Conservation (phyloP, 1,140 invertebrate genomes). For the Trinorchestia longiramus region DNA sequence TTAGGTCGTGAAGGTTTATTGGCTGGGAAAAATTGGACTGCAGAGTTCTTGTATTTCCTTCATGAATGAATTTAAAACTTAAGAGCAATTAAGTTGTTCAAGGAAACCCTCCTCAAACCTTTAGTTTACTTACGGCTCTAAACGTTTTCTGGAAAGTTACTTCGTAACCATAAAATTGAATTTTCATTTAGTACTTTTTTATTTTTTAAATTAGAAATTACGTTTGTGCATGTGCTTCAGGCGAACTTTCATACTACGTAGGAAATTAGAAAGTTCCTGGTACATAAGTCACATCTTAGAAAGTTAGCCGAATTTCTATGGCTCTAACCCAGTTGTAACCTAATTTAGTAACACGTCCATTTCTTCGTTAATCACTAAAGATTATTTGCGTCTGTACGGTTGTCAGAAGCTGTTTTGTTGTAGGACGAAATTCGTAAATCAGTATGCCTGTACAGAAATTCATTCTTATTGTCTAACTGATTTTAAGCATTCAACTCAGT, state of each 20-base stretch:
- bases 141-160: no score
- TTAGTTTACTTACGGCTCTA: no score
- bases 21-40: background rate
- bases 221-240: background rate
- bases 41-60: background rate
- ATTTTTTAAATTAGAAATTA: background rate
- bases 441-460: background rate
- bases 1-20: background rate
- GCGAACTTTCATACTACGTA: background rate
- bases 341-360: background rate
- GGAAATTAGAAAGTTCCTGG: background rate
- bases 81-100: background rate
- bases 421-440: background rate
- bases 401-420: background rate
- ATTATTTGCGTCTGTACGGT: background rate
- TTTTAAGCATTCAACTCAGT: background rate
- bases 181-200: background rate
- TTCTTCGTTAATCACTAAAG: background rate
- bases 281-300: background rate
- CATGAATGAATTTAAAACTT: background rate
- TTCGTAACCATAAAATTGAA: no score
- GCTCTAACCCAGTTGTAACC: background rate
- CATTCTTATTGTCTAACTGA: background rate
- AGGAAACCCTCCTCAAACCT: no score
- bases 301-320: background rate